These are phyloP conservation scores for Tetranychus piercei DNA, from an alignment of 2,888 invertebrate species.

Conservation along the genomic window DNA sequence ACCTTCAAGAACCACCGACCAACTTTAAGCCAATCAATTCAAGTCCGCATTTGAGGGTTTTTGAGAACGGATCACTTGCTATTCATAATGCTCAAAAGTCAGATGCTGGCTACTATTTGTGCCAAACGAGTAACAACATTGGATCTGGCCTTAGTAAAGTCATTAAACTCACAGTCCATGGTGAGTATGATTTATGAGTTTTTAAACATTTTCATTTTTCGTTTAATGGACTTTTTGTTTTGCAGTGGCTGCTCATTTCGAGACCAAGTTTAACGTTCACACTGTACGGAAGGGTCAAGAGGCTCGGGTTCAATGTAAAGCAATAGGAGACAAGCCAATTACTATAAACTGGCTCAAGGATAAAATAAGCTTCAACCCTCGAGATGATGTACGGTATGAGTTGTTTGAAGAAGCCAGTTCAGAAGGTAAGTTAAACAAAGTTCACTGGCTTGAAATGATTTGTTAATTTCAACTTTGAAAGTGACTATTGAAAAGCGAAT, in stretches of 20 bases:
- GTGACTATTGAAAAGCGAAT: background rate
- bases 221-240: background rate
- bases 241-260: constrained; percentile 27
- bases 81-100: constrained; percentile 26
- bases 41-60: constrained; percentile 27
- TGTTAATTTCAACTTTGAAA: background rate
- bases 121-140: constrained; percentile 27
- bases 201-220: background rate
- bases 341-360: constrained; percentile 35
- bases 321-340: constrained; percentile 33
- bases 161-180: constrained; percentile 27
- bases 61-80: constrained; percentile 28
- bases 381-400: constrained; percentile 23
- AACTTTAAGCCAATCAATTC: constrained; percentile 28
- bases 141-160: constrained; percentile 28
- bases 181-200: constrained; percentile 21
- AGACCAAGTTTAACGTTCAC: constrained; percentile 26
- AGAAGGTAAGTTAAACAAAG: constrained; percentile 21
- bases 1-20: constrained; percentile 20
- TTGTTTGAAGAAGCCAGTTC: constrained; percentile 23
- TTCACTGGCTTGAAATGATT: too few species aligned
- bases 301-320: constrained; percentile 26
- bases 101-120: constrained; percentile 26
- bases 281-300: constrained; percentile 27
- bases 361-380: constrained; percentile 27